Evolutionary conservation across 2,797 vertebrate species (phyloP).

Genomic region (Paguma larvata): DNA sequence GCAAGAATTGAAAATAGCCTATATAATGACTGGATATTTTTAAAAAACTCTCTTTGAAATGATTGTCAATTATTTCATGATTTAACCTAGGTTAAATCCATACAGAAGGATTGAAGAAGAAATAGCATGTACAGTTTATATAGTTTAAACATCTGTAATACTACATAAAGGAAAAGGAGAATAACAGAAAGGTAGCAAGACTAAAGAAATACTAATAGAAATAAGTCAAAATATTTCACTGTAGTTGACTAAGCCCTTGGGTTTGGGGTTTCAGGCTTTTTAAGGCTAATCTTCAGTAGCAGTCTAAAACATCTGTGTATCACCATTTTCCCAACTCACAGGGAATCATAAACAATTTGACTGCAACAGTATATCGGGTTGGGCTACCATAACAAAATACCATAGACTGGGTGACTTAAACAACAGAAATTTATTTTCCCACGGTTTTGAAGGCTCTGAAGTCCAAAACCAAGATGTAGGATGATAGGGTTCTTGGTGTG

Average conservation of each 20-base stretch:
- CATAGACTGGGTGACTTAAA: background rate
- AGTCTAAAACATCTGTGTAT: background rate
- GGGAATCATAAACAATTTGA: background rate
- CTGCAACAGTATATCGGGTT: background rate
- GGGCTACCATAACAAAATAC: background rate
- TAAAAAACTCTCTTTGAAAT: background rate
- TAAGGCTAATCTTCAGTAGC: background rate
- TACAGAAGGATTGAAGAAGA: background rate
- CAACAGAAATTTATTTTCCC: background rate
- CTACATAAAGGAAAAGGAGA: background rate
- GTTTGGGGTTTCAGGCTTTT: background rate
- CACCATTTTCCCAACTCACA: background rate
- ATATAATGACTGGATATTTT: background rate
- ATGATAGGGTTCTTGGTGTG: background rate
- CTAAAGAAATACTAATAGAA: background rate
- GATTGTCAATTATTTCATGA: background rate
- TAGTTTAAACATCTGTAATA: background rate
- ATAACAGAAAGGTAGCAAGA: background rate
- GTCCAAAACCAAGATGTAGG: background rate
- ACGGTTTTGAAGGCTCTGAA: background rate
- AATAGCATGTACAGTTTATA: background rate
- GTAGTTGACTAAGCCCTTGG: background rate
- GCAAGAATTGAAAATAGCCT: background rate
- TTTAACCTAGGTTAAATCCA: background rate
- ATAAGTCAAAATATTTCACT: background rate